Conservation (phyloP, 2,888 invertebrate species). For the Eremobia ochroleuca region DNA sequence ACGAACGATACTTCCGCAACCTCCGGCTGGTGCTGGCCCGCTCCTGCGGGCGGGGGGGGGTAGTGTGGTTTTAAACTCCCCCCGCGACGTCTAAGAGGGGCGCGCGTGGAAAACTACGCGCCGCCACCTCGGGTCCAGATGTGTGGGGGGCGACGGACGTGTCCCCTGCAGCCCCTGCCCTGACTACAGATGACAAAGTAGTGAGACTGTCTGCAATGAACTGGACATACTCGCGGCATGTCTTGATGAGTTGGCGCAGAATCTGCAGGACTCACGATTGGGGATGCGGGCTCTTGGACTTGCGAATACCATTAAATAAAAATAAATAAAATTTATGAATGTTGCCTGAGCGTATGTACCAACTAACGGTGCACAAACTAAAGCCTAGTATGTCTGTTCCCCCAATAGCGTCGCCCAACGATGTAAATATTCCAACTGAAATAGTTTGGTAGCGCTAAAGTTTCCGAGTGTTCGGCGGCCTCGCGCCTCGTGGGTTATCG, state of each 20-base stretch:
- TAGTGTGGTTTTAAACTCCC: too few species aligned
- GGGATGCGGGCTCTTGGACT: background rate
- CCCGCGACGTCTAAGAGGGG: too few species aligned
- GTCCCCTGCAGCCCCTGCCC: background rate
- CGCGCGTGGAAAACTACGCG: too few species aligned
- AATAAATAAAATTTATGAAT: too few species aligned
- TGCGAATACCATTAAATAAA: background rate
- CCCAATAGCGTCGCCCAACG: background rate
- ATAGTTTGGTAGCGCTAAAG: slow-evolving; percentile 44
- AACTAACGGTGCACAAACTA: too few species aligned
- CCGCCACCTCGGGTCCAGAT: too few species aligned
- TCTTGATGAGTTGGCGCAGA: background rate
- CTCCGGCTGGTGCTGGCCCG: too few species aligned
- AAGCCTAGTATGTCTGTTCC: background rate
- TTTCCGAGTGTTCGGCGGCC: slow-evolving; percentile 54
- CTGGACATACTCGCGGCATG: background rate
- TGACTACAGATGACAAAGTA: background rate
- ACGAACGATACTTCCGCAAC: too few species aligned
- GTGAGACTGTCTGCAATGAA: background rate
- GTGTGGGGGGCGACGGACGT: too few species aligned
- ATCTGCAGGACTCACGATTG: background rate
- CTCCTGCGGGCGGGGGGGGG: too few species aligned
- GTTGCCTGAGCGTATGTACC: background rate
- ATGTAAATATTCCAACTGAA: slow-evolving; percentile 23
- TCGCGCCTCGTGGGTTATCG: slow-evolving; percentile 80